Base-by-base conservation (phyloP, 2,888 invertebrate species). In the Pachliopta kotzebuea region DNA sequence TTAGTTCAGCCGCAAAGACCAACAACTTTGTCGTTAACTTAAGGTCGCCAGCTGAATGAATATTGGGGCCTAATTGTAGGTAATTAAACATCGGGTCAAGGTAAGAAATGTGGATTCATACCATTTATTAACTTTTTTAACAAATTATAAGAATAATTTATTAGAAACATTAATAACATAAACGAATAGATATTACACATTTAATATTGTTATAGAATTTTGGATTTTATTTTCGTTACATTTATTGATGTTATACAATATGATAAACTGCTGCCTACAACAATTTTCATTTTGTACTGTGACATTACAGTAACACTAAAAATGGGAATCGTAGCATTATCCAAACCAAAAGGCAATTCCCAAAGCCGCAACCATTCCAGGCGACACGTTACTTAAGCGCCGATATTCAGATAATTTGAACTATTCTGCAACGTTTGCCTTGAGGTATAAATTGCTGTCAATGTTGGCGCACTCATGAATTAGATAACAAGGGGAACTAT, bases 391-490 rank as follows among this genome's bases (percentile, higher is more conserved):
- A 53, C 53, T 60, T 53, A 24, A 61, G 42, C 60, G 21, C 21
- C 60, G 45, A 65, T 60, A 60, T 65, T 57, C 65, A 26, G 37
- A 61, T 65, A 65, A 65, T 52, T 64, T 52, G 29, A 65, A 60
- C 65, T 65, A 65, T 65, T 61, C 65, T 65, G 57, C 60, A 61
- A 7, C 57, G 53, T 52, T 65, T 60, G 60, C 60, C 60, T 65
- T 65, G 60, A 65, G 65, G 60, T 57, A 50, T 57, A 65, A 65
- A 65, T 65, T 65, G 56, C 56, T 57, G 20, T 56, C 53, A 57
- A 24, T 26, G 23, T 57, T 45, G 21, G 60, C 53, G 42, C 23
- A 56, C 52, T 60, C 31, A 37, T 52, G 64, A 60, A 60, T 65
- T 65, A 52, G 53, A 31, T 65, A 65, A 57, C 52, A 55, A 45